Conservation (phyloP, 2,113 vertebrate genomes). For the Scytalopus superciliaris region DNA sequence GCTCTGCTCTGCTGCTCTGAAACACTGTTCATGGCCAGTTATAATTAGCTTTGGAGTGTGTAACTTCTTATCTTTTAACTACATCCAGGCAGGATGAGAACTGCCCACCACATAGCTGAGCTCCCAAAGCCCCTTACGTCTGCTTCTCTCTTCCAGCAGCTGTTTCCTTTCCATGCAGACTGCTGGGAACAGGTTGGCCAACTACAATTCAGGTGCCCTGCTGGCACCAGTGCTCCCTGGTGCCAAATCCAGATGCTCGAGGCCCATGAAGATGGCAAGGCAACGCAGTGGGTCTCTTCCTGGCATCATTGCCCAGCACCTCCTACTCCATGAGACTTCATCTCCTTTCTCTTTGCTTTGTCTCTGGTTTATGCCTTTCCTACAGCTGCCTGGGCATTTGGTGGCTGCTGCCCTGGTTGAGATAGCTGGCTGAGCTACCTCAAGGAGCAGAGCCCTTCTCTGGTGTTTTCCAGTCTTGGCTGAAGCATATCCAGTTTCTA, state of each 20-base stretch:
- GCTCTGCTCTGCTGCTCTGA: not conserved
- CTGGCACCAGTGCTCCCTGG: not conserved
- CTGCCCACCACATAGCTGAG: not conserved
- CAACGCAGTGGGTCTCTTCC: fast-evolving
- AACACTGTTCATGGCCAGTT: not conserved
- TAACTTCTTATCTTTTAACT: not conserved
- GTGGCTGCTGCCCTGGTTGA: not conserved
- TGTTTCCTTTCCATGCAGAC: not conserved
- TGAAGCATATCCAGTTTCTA: not conserved
- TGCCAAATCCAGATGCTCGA: not conserved
- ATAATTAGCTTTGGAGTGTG: not conserved
- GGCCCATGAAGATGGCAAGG: not conserved
- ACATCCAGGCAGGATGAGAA: fast-evolving
- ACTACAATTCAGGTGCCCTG: fast-evolving
- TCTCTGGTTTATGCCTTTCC: not conserved
- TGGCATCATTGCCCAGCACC: not conserved
- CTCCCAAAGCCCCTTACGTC: fast-evolving
- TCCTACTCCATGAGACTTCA: not conserved
- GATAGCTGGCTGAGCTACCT: not conserved
- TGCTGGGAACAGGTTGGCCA: not conserved
- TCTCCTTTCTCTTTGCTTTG: not conserved
- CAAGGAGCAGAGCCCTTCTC: not conserved
- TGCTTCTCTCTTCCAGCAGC: not conserved
- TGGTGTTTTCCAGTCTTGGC: not conserved
- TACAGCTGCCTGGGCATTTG: not conserved